Evolutionary conservation across 2,888 invertebrate species (phyloP).

Genomic region (Rhagonycha lutea): DNA sequence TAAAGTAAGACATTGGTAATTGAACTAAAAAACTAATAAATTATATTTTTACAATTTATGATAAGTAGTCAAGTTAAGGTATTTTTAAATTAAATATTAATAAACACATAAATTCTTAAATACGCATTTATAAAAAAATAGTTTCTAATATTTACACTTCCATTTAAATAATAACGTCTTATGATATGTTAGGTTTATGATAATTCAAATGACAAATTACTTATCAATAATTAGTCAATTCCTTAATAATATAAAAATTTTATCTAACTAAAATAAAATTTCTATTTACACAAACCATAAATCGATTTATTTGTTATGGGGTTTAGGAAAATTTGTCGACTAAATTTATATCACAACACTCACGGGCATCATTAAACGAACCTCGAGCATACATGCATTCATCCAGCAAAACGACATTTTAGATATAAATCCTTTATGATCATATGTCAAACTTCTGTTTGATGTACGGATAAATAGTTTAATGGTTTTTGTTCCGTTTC

Average conservation of each 20-base stretch:
- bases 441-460: slow-evolving; percentile 53
- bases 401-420: slow-evolving; percentile 47
- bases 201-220: slow-evolving; percentile 39
- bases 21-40: neutral
- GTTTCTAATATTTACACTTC: slow-evolving; percentile 26
- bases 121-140: slow-evolving; percentile 26
- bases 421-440: slow-evolving; percentile 35
- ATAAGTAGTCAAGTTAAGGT: neutral
- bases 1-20: neutral
- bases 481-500: slow-evolving; percentile 60
- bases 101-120: slow-evolving; percentile 7
- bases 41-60: neutral
- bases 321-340: slow-evolving; percentile 22
- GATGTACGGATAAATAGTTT: slow-evolving; percentile 52
- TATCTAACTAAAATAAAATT: slow-evolving; percentile 4
- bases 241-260: slow-evolving; percentile 30
- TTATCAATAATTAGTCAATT: slow-evolving; percentile 37
- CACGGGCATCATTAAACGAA: slow-evolving; percentile 36
- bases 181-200: slow-evolving; percentile 50
- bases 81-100: neutral
- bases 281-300: slow-evolving; percentile 7
- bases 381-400: slow-evolving; percentile 37
- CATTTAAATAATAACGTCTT: slow-evolving; percentile 18
- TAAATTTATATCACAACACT: slow-evolving; percentile 22
- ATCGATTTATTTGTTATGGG: neutral